These are phyloP conservation scores for Arizona elegans DNA, from an alignment of 2,113 vertebrate species.

Conservation along the genomic window DNA sequence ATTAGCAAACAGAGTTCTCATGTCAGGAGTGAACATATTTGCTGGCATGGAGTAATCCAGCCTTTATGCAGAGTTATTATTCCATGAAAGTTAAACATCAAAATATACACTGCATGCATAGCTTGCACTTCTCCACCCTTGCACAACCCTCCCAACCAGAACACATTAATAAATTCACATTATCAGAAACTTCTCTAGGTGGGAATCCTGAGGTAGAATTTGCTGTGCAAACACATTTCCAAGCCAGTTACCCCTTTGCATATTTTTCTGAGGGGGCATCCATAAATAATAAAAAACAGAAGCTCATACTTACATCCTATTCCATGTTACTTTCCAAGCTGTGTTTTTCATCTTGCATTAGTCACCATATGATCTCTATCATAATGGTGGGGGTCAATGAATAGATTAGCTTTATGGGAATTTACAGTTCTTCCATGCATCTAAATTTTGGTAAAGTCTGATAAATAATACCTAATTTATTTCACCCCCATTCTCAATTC, in stretches of 20 bases:
- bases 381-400: conserved; percentile 99
- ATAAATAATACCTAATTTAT: conserved; percentile 78
- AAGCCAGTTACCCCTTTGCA: conserved; percentile 97
- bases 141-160: conserved; percentile 61
- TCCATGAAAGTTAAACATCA: conserved; percentile 61
- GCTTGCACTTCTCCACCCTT: conserved; percentile 50
- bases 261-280: conserved; percentile 98
- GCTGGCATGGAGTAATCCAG: conserved; percentile 49
- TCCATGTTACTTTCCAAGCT: conserved; percentile 99
- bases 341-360: conserved; percentile 99
- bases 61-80: conserved; percentile 48
- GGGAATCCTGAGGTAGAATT: conserved; percentile 70
- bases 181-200: conserved; percentile 69
- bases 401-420: conserved; percentile 99
- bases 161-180: conserved; percentile 68
- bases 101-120: conserved; percentile 68
- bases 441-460: conserved; percentile 91
- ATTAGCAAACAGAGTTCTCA: not conserved
- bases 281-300: conserved; percentile 96
- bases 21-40: conserved; percentile 50
- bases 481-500: conserved; percentile 76
- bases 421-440: conserved; percentile 99
- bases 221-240: conserved; percentile 66
- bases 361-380: conserved; percentile 99
- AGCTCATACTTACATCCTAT: conserved; percentile 99